A percentile compares a stretch with the other conserved stretches of the same genome.
Conservation (phyloP, 2,797 vertebrate species). For the Aphelocoma californica region DNA sequence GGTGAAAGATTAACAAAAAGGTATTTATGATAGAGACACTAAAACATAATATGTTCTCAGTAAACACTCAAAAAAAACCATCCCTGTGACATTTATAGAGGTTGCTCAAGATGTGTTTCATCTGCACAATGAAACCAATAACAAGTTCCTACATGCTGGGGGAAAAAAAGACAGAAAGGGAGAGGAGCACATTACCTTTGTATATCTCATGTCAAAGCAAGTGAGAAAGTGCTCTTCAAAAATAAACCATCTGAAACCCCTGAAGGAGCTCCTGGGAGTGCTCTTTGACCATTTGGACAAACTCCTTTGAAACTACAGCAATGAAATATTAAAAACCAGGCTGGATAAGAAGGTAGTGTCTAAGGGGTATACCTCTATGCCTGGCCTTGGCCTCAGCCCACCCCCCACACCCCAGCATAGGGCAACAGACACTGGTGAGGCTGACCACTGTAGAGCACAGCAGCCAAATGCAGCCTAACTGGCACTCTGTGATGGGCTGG, state of each 20-base stretch:
- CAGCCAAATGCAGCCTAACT: not conserved
- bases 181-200: not conserved
- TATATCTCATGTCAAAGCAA: not conserved
- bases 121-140: constrained; percentile 12
- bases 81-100: constrained; percentile 40
- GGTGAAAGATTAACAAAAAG: constrained; percentile 65
- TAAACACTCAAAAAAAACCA: constrained; percentile 5
- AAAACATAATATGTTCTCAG: constrained; percentile 15
- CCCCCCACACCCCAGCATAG: rapidly evolving
- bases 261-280: not conserved
- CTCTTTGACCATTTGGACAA: not conserved
- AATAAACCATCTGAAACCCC: not conserved
- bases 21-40: constrained; percentile 47
- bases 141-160: not conserved
- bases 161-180: not conserved
- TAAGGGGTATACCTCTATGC: not conserved
- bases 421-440: not conserved
- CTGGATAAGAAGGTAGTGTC: not conserved
- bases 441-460: not conserved
- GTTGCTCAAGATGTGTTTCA: constrained; percentile 48
- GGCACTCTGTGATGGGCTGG: not conserved
- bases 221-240: not conserved
- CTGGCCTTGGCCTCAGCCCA: not conserved
- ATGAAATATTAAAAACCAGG: not conserved
- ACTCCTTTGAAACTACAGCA: not conserved